These are phyloP conservation scores for Sebastes oblongus DNA, from an alignment of 2,797 vertebrate species.

Conservation along the genomic window DNA sequence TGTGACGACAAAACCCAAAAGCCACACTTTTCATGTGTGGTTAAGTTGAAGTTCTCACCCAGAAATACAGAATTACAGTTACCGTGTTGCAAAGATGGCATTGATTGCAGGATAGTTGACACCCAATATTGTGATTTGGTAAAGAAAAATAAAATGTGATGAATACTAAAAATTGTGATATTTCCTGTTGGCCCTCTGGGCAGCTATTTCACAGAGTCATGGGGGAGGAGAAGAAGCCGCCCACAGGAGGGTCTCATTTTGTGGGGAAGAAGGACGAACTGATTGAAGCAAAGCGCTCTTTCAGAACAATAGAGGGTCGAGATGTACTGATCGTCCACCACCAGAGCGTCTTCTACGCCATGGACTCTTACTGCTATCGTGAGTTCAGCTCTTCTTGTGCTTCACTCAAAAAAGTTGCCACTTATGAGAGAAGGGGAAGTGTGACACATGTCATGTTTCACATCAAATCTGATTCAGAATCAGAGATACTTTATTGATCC, in stretches of 20 bases:
- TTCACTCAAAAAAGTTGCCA: not conserved
- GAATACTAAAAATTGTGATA: not conserved
- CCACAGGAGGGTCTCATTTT: constrained; percentile 53
- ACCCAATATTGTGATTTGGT: not conserved
- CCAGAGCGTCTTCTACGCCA: constrained; percentile 84
- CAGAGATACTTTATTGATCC: too few relatives aligned
- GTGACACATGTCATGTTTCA: not conserved
- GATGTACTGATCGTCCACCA: constrained; percentile 90
- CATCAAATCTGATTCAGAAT: not conserved
- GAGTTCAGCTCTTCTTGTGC: constrained; percentile 67
- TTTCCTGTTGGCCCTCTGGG: not conserved
- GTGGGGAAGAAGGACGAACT: constrained; percentile 88
- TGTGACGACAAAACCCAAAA: constrained; percentile 45
- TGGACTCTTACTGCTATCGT: constrained; percentile 95
- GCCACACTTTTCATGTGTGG: not conserved
- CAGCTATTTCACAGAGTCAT: constrained; percentile 45
- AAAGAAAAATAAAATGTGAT: not conserved
- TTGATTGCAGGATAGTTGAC: not conserved
- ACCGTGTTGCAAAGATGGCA: not conserved
- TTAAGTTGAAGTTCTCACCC: not conserved
- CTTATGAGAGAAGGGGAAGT: not conserved
- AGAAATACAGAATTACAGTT: not conserved
- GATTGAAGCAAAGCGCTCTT: constrained; percentile 79
- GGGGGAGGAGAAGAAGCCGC: constrained; percentile 44
- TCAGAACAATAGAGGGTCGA: constrained; percentile 83